A percentile compares a stretch with the other conserved stretches of the same genome.
phyloP scores from a whole-genome alignment of 2,113 vertebrate species.

The Callithrix jacchus region DNA sequence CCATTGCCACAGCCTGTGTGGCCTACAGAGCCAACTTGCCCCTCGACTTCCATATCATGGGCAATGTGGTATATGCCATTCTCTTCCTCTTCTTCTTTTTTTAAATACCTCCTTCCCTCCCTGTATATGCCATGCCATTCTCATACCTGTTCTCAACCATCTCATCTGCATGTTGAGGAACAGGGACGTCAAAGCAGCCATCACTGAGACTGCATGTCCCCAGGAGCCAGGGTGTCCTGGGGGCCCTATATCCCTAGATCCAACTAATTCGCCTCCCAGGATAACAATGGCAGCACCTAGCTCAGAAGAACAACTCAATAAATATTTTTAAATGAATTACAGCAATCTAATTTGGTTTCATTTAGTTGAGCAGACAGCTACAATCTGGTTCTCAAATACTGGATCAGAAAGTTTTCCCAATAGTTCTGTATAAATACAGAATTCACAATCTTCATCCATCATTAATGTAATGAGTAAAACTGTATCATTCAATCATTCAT shows the following conservation, averaged over 20 bases:
- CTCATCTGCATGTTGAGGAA: slow-evolving; percentile 5
- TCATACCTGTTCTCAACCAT: slow-evolving; percentile 34
- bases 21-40: slow-evolving; percentile 54
- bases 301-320: not conserved
- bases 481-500: not conserved
- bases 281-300: not conserved
- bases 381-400: not conserved
- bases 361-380: not conserved
- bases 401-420: not conserved
- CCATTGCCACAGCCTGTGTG: not conserved
- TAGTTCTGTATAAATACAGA: not conserved
- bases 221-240: not conserved
- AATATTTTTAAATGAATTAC: not conserved
- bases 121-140: not conserved
- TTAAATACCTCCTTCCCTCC: too few species aligned
- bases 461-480: not conserved
- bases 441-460: not conserved
- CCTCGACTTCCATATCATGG: slow-evolving; percentile 41
- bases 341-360: not conserved
- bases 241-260: not conserved
- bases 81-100: not conserved
- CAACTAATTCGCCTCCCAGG: not conserved
- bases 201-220: not conserved
- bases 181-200: slow-evolving; percentile 33
- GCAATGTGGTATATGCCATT: not conserved